Evolutionary conservation across 2,113 vertebrate genomes (phyloP), one percentile per base, ranked within the genome.

Genomic region (Panthera leo): DNA sequence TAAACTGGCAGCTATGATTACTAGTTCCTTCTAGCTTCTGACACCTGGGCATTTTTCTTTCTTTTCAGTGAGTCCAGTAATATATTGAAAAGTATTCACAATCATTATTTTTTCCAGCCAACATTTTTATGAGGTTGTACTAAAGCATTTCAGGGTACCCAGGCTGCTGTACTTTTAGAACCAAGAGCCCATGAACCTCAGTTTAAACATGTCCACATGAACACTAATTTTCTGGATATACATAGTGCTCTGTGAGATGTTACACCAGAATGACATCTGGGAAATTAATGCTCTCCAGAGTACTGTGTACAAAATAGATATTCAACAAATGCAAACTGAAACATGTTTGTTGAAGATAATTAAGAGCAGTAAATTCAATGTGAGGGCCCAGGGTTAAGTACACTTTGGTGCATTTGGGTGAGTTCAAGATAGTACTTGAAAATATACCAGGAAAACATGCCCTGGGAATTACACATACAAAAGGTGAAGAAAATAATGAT

Each of bases 311-410:
- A 91, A 96, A 96, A 82, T 11, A 53, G 67, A 86, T 78, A 29
- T 78, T 78, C 61, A 94, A n/a, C 70, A 89, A 96, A 29, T 92
- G 1, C 5, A 67, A 36, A 67, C 19, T 19, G 13, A 13, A 67
- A 91, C 71, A 53, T 95, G 14, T 53, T 92, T 67, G 15, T 9
- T 65, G 34, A 94, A 31, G 16, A 85, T 55, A 73, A 86, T 75
- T 84, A 86, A 79, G 10, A 95, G 6, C 19, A 93, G 19, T 92
- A 82, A 88, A 76, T 93, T 91, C 88, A 86, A 89, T 85, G 51
- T 16, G 91, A 15, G 23, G 39, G 23, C n/a, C 25, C 1, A 39
- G 25, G 7, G 45, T 82, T 95, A 82, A 97, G 27, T 67, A 63
- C 23, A 61, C 91, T 83, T 78, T 42, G 31, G 13, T 53, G 4